Evolutionary conservation across 2,113 vertebrate genomes (phyloP).

Genomic region (Laterallus jamaicensis): DNA sequence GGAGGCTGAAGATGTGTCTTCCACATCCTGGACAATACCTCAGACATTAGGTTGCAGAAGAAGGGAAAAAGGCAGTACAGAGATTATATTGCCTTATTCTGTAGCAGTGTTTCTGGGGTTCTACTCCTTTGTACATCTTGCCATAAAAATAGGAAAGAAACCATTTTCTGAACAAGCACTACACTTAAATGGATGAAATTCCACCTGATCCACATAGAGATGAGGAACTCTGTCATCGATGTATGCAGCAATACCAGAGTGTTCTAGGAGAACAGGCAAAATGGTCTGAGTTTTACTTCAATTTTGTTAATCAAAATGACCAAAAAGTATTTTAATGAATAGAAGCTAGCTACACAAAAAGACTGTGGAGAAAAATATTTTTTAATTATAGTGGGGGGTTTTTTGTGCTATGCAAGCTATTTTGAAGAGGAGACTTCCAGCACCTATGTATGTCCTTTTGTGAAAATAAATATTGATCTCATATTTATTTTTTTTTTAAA

Average conservation of each 20-base stretch:
- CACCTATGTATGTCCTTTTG: neutral
- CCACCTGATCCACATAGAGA: neutral
- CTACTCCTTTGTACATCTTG: neutral
- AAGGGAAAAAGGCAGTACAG: neutral
- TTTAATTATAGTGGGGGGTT: neutral
- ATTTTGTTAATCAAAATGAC: neutral
- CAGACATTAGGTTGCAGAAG: neutral
- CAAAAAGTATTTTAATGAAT: neutral
- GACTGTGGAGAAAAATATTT: neutral
- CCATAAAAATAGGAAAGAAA: neutral
- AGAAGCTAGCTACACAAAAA: neutral
- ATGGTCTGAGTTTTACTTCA: neutral
- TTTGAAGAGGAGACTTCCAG: neutral
- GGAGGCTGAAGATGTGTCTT: neutral
- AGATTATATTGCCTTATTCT: neutral
- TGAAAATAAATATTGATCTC: conserved; percentile 30
- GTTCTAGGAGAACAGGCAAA: neutral
- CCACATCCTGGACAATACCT: neutral
- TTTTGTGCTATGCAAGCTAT: neutral
- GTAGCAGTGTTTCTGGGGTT: neutral
- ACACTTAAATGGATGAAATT: neutral
- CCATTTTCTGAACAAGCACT: neutral
- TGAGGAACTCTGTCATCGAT: neutral
- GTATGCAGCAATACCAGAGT: neutral
- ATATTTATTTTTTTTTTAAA: neutral